A percentile compares a stretch with the other conserved stretches of the same genome.
phyloP scores from a whole-genome alignment of 2,113 vertebrate genomes.

The Melanocharis versteri region DNA sequence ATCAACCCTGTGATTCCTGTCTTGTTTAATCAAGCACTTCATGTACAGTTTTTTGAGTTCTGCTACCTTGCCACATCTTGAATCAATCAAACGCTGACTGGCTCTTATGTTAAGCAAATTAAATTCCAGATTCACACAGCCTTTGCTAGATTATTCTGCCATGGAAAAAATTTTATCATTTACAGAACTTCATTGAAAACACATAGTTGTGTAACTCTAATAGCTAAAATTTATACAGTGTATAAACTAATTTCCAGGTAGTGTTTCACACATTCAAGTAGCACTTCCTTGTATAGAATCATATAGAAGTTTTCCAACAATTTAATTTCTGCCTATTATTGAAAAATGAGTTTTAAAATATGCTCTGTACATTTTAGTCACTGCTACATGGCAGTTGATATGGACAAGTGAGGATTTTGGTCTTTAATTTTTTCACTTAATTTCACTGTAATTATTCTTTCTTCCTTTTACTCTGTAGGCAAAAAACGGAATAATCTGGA shows the following conservation, averaged over 20 bases:
- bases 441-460: background rate
- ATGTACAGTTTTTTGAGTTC: constrained; percentile 8
- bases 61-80: constrained; percentile 20
- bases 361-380: background rate
- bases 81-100: constrained; percentile 43
- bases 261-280: background rate
- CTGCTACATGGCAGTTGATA: background rate
- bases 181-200: background rate
- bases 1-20: constrained; percentile 23
- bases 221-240: background rate
- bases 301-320: background rate
- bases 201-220: background rate
- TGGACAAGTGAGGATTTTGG: background rate
- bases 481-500: background rate
- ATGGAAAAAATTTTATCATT: background rate
- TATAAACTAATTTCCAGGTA: background rate
- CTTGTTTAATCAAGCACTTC: constrained; percentile 45
- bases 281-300: background rate
- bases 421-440: background rate
- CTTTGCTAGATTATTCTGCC: constrained; percentile 7
- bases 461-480: background rate
- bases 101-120: constrained; percentile 41
- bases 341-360: background rate
- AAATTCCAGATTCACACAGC: constrained; percentile 19
- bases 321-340: background rate